Evolutionary conservation across 2,113 vertebrate species (phyloP).

Genomic region (Chroicocephalus ridibundus): DNA sequence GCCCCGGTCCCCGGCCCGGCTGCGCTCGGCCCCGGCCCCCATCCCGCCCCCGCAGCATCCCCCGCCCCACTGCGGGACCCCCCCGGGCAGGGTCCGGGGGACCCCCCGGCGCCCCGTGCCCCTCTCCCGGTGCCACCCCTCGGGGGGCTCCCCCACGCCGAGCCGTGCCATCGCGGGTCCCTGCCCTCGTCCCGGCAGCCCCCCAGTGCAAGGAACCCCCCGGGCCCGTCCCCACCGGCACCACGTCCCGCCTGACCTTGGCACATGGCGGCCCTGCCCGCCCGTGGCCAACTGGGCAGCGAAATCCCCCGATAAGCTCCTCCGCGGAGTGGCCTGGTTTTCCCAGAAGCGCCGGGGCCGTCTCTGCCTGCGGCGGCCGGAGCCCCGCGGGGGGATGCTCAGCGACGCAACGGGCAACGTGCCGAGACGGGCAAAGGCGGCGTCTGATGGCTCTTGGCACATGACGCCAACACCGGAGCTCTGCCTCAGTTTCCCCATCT

Average conservation of each 20-base stretch:
- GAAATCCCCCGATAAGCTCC: neutral
- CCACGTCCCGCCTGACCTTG: neutral
- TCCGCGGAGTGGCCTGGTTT: neutral
- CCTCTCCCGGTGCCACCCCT: neutral
- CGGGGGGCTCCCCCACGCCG: no score
- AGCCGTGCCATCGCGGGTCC: fast-evolving
- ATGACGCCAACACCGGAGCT: fast-evolving
- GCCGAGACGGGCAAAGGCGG: fast-evolving
- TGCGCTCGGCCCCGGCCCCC: neutral
- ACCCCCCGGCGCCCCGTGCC: neutral
- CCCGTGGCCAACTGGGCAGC: neutral
- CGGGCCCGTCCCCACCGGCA: fast-evolving
- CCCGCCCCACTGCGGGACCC: neutral
- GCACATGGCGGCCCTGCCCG: neutral
- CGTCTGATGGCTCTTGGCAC: fast-evolving
- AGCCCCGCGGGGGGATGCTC: neutral
- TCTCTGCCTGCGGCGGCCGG: neutral
- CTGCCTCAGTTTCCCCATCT: neutral
- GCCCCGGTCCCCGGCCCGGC: neutral
- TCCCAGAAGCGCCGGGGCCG: neutral
- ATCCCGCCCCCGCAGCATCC: neutral
- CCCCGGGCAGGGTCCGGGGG: neutral
- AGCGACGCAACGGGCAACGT: fast-evolving
- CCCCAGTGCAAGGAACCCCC: neutral
- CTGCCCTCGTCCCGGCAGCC: neutral